Evolutionary conservation across 2,888 invertebrate genomes (phyloP).

Genomic region (Nasonia oneida): DNA sequence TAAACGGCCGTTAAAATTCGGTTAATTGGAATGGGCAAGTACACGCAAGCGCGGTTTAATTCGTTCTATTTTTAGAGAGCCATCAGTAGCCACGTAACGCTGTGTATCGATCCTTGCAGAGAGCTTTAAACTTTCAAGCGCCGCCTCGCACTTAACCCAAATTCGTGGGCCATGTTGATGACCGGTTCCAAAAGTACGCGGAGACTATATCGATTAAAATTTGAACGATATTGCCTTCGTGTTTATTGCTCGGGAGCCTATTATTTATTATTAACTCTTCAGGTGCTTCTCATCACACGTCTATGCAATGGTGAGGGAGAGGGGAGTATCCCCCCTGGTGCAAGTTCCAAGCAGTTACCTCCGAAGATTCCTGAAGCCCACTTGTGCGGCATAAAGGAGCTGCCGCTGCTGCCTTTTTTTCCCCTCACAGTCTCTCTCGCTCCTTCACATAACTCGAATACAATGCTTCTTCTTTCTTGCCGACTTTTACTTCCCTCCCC

Average conservation of each 20-base stretch:
- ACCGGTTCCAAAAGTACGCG: too few species aligned
- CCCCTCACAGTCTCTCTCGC: background rate
- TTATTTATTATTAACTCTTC: constrained; percentile 5
- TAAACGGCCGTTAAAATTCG: constrained; percentile 32
- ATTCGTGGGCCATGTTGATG: background rate
- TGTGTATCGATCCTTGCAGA: constrained; percentile 35
- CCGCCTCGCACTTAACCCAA: constrained; percentile 42
- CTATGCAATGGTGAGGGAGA: background rate
- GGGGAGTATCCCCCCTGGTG: background rate
- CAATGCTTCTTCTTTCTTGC: constrained; percentile 29
- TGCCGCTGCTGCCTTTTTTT: constrained; percentile 34
- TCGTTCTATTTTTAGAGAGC: constrained; percentile 39
- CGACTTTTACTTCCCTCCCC: constrained; percentile 6
- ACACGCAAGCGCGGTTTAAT: background rate
- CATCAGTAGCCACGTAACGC: background rate
- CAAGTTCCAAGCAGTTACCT: constrained; percentile 32
- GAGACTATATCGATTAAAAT: constrained; percentile 30
- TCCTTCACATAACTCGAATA: constrained; percentile 26
- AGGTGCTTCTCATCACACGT: constrained; percentile 2
- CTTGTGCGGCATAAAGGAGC: constrained; percentile 35
- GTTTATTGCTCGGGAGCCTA: background rate
- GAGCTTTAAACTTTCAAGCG: constrained; percentile 30
- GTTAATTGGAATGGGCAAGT: constrained; percentile 4
- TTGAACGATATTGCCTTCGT: background rate
- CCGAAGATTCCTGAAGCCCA: constrained; percentile 40